These are phyloP conservation scores for Philaenus spumarius DNA, from an alignment of 1,140 invertebrate species.

Conservation along the genomic window DNA sequence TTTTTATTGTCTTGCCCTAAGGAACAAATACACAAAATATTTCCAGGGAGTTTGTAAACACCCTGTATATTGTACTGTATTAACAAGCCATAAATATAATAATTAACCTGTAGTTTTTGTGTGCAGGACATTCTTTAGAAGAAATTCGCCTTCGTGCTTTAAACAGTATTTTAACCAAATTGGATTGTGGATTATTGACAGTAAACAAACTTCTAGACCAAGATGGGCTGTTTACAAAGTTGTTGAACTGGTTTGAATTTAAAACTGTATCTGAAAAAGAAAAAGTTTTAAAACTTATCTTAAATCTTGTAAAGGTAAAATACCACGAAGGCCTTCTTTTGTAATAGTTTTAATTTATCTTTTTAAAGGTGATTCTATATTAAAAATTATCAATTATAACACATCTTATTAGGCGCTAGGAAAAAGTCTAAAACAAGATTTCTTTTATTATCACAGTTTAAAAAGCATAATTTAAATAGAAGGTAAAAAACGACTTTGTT, in stretches of 20 bases:
- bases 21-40: too few relatives aligned
- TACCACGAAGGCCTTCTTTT: not conserved
- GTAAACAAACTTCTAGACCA: constrained; percentile 37
- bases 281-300: constrained; percentile 39
- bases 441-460: too few relatives aligned
- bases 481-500: too few relatives aligned
- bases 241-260: constrained; percentile 43
- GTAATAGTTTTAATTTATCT: not conserved
- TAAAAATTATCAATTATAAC: not conserved
- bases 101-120: too few relatives aligned
- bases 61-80: too few relatives aligned
- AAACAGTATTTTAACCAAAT: constrained; percentile 40
- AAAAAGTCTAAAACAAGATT: too few relatives aligned
- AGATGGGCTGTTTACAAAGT: constrained; percentile 38
- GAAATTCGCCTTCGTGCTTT: constrained; percentile 40
- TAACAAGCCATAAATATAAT: too few relatives aligned
- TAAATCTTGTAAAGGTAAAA: constrained; percentile 38
- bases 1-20: too few relatives aligned
- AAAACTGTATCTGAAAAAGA: constrained; percentile 33
- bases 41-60: too few relatives aligned
- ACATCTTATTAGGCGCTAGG: not conserved
- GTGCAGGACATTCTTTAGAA: constrained; percentile 38
- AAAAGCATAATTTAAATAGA: too few relatives aligned
- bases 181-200: constrained; percentile 38
- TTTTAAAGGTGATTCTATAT: not conserved